A percentile compares a stretch with the other conserved stretches of the same genome.
phyloP scores from a whole-genome alignment of 2,113 vertebrate genomes.

The Rafetus swinhoei region DNA sequence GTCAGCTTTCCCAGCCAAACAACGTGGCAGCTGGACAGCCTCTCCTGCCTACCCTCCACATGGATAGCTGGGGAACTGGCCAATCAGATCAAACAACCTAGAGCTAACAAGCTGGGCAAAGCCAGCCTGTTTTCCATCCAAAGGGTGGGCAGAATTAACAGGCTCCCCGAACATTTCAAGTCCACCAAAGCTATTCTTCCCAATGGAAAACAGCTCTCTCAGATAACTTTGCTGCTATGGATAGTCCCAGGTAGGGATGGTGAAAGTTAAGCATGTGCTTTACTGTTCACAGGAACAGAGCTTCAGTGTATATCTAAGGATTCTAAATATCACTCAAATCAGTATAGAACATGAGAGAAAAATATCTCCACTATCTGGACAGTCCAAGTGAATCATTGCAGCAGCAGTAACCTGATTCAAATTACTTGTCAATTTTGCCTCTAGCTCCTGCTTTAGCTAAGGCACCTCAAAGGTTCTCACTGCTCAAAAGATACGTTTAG shows the following conservation, averaged over 20 bases:
- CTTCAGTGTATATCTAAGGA: not conserved
- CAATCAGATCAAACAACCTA: too few species aligned
- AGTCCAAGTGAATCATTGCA: not conserved
- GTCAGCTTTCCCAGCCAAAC: too few species aligned
- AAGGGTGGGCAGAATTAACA: too few species aligned
- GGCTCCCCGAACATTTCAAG: too few species aligned
- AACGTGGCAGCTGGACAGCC: too few species aligned
- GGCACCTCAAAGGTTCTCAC: not conserved
- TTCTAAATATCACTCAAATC: not conserved
- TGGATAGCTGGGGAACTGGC: too few species aligned
- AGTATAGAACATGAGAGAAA: not conserved
- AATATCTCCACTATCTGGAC: not conserved
- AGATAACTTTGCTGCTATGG: not conserved
- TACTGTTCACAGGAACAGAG: not conserved
- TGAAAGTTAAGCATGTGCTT: not conserved
- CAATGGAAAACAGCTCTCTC: not conserved
- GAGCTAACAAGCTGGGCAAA: too few species aligned
- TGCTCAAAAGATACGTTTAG: not conserved
- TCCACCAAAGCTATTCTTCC: too few species aligned
- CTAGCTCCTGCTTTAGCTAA: not conserved
- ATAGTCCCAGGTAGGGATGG: too few species aligned
- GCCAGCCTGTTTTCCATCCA: too few species aligned
- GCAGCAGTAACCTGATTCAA: not conserved
- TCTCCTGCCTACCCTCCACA: too few species aligned
- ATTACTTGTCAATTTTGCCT: not conserved